Conservation (phyloP, 2,113 vertebrate genomes). For the Halcyon senegalensis region DNA sequence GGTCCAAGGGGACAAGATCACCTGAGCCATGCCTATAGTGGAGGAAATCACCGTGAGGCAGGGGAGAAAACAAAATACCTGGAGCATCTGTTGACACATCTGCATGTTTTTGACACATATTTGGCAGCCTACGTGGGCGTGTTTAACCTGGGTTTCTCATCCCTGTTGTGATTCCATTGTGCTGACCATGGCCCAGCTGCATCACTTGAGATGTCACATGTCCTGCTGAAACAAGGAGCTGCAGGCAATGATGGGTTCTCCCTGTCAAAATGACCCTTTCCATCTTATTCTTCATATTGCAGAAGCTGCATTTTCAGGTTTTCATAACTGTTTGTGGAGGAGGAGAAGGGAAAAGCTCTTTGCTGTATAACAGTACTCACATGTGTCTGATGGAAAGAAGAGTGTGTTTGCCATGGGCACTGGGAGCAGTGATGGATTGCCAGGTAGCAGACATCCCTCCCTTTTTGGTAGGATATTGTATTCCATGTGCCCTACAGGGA, state of each 20-base stretch:
- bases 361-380: background rate
- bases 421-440: slow-evolving; percentile 6
- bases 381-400: background rate
- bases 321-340: slow-evolving; percentile 9
- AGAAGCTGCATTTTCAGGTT: background rate
- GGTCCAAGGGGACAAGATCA: background rate
- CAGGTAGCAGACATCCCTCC: slow-evolving; percentile 15
- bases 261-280: background rate
- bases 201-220: fast-evolving
- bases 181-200: background rate
- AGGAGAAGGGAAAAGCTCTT: slow-evolving; percentile 26
- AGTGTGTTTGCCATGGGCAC: background rate
- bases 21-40: background rate
- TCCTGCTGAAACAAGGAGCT: background rate
- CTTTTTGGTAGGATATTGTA: slow-evolving; percentile 24
- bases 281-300: background rate
- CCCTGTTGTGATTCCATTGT: background rate
- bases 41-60: background rate
- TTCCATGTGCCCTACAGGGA: background rate
- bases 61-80: background rate
- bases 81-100: background rate
- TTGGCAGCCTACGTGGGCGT: background rate
- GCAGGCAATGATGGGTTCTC: background rate
- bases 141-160: background rate
- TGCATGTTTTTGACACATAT: background rate